Evolutionary conservation across 2,113 vertebrate species (phyloP), one percentile per base, ranked within the genome.

Genomic region (Aix galericulata): DNA sequence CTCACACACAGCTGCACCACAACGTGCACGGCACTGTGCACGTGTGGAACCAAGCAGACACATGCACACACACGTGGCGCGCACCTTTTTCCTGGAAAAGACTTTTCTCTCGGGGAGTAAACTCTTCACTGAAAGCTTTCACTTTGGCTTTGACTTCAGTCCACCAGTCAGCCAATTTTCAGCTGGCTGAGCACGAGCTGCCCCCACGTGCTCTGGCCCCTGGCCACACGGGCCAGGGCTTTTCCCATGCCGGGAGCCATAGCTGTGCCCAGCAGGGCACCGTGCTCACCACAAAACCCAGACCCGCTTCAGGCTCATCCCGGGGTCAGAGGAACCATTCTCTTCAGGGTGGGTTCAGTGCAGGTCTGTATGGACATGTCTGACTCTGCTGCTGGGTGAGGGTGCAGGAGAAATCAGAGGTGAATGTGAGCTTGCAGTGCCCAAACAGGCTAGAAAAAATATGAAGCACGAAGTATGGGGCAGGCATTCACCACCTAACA

Each of bases 401-500:
- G 62, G 21, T 34, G 14, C 34, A 66, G 52, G n/a, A 58, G 66
- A 38, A 55, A 50, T 5, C 59, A 17, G 71, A 74, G 22, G n/a
- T 56, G 34, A 74, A 32, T 1, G 18, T 40, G 34, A 8, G 81
- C 60, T n/a, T 32, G 38, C 0, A 1, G 0, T 18, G 58, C 34
- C 29, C 36, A 18, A 53, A 63, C 22, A 52, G 29, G 16, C 62
- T 53, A 36, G 36, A 40, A 42, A 38, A 81, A 73, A 77, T 0
- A 3, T 6, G 17, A 42, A 5, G 2, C n/a, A 21, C 0, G 13
- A 42, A 5, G 2, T 31, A 18, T 1, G 13, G 38, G 64, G 52
- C 7, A 0, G 0, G 34, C 21, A 2, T 18, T 79, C 1, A 7
- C 25, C 44, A 22, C 44, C 34, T 1, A 0, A 21, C 42, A 7